Evolutionary conservation across 2,888 invertebrate species (phyloP), one percentile per base, ranked within the genome.

Genomic region (Pemphredon lugubris): DNA sequence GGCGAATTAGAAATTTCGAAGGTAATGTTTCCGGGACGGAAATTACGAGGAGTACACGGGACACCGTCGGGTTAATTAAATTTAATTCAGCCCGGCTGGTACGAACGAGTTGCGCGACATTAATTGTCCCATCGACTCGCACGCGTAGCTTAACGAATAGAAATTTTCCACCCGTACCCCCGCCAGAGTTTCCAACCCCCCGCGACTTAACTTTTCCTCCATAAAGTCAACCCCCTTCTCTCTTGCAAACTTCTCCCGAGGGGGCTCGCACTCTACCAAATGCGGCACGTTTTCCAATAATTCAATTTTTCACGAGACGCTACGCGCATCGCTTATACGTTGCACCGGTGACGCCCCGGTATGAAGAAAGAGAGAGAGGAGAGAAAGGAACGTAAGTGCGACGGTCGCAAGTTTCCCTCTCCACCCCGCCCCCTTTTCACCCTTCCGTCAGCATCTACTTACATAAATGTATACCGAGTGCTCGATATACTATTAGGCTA

Each of bases 281-380:
- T 47, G 51, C 34, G 40, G 40, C 69, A 69, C 69, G 69, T 69
- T 69, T 48, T 44, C 67, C 69, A 54, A 69, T 69, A 69, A 69
- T 67, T 69, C 51, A 67, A 69, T 69, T 66, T 54, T 69, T 66
- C 67, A 21, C 26, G 53, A 30, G 34, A 53, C 40, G 47, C 26
- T 42, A 42, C 58, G 53, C 58, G 58, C 9, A 3, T n/a, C 20
- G 39, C 26, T 26, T 7, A 26, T 7, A 3, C 26, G 4, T 26
- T 26, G 4, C 26, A 26, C 26, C 26, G 3, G n/a, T n/a, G n/a
- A n/a, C n/a, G n/a, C n/a, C n/a, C n/a, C n/a, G n/a, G n/a, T n/a
- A n/a, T n/a, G n/a, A n/a, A n/a, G n/a, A n/a, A n/a, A n/a, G n/a
- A n/a, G n/a, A n/a, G n/a, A n/a, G n/a, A n/a, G n/a, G n/a, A n/a